Evolutionary conservation across 2,113 vertebrate genomes (phyloP).

Genomic region (Meriones unguiculatus): DNA sequence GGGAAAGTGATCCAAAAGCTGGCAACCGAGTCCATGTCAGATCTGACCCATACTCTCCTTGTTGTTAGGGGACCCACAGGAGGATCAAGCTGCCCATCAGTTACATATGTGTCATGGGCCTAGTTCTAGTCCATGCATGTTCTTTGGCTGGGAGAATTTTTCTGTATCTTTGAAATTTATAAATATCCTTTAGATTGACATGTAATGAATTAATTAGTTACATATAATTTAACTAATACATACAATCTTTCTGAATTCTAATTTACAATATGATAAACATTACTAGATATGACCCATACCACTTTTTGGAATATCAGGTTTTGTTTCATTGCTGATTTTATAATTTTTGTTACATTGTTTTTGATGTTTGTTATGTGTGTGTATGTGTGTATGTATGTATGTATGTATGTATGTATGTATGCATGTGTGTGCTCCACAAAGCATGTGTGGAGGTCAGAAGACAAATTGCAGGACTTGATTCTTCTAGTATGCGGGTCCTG

Average conservation of each 20-base stretch:
- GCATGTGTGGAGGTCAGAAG: neutral
- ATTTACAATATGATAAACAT: slow-evolving; percentile 18
- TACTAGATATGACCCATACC: neutral
- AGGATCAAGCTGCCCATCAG: no score
- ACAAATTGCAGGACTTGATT: neutral
- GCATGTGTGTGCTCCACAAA: neutral
- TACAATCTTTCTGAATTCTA: slow-evolving; percentile 8
- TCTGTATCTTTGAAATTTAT: neutral
- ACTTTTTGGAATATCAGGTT: neutral
- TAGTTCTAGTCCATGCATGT: no score
- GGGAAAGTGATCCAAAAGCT: no score
- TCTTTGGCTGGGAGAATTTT: neutral
- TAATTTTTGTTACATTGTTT: neutral
- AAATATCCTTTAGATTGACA: slow-evolving; percentile 4
- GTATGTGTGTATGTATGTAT: neutral
- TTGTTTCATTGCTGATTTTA: neutral
- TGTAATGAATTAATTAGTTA: neutral
- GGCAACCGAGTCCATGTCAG: no score
- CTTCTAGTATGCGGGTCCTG: neutral
- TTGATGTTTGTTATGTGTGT: neutral
- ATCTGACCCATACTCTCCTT: no score
- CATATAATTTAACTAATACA: neutral
- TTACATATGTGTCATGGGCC: no score
- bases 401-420: neutral
- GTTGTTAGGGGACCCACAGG: no score